Conservation (phyloP, 2,797 vertebrate species). For the Premnoplex brunnescens region DNA sequence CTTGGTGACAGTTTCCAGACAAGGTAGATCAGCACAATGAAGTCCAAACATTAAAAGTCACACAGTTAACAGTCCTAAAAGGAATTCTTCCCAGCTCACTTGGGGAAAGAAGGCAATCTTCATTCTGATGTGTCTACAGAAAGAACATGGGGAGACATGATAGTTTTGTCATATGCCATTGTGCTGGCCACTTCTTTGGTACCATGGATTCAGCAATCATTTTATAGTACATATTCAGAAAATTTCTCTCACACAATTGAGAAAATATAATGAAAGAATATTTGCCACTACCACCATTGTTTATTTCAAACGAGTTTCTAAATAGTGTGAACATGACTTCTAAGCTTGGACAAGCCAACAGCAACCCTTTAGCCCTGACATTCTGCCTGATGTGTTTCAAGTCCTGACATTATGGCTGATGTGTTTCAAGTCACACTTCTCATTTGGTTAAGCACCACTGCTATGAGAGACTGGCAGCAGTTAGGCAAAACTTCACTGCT, state of each 20-base stretch:
- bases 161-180: neutral
- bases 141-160: neutral
- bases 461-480: neutral
- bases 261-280: neutral
- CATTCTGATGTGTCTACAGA: neutral
- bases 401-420: neutral
- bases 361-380: neutral
- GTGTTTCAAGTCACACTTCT: neutral
- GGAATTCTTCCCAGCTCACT: neutral
- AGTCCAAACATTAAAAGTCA: neutral
- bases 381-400: neutral
- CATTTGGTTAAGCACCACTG: neutral
- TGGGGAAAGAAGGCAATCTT: neutral
- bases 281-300: neutral
- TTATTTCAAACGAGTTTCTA: neutral
- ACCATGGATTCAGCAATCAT: neutral
- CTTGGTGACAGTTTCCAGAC: constrained; percentile 24
- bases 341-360: neutral
- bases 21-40: neutral
- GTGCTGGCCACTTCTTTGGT: neutral
- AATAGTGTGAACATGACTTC: neutral
- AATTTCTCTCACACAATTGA: neutral
- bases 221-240: neutral
- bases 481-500: neutral
- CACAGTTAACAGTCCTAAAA: neutral